Conservation (phyloP, 1,140 invertebrate species). For the Diuraphis noxia region DNA sequence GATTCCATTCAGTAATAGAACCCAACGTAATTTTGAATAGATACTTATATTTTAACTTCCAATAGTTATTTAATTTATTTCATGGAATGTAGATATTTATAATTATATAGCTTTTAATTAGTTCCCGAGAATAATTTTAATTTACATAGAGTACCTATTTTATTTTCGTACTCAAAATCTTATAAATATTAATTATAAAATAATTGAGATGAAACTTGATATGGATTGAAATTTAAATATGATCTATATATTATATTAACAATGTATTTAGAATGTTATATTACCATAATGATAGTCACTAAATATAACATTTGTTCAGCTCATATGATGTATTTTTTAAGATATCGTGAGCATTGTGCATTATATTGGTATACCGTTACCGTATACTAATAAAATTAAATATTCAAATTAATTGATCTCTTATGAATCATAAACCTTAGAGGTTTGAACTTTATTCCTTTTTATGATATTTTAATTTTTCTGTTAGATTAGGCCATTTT, state of each 20-base stretch:
- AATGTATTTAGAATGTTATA: neutral
- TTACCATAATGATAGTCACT: neutral
- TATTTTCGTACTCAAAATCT: neutral
- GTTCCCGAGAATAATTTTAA: neutral
- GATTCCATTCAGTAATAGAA: no score
- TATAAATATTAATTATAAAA: neutral
- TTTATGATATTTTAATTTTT: neutral
- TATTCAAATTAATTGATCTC: neutral
- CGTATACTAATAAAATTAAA: neutral
- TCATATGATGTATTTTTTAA: neutral
- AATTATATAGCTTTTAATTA: neutral
- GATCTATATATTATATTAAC: no score
- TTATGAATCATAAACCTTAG: neutral
- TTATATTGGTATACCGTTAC: no score
- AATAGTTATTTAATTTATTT: neutral
- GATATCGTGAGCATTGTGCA: neutral
- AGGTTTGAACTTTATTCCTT: neutral
- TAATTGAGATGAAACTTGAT: neutral
- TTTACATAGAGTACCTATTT: neutral
- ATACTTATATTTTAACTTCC: neutral
- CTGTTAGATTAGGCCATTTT: no score
- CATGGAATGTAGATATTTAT: neutral
- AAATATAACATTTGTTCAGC: neutral
- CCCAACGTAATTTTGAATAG: no score
- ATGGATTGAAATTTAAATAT: neutral